Conservation (phyloP, 2,797 vertebrate genomes). For the Hippopotamyrus pictus region DNA sequence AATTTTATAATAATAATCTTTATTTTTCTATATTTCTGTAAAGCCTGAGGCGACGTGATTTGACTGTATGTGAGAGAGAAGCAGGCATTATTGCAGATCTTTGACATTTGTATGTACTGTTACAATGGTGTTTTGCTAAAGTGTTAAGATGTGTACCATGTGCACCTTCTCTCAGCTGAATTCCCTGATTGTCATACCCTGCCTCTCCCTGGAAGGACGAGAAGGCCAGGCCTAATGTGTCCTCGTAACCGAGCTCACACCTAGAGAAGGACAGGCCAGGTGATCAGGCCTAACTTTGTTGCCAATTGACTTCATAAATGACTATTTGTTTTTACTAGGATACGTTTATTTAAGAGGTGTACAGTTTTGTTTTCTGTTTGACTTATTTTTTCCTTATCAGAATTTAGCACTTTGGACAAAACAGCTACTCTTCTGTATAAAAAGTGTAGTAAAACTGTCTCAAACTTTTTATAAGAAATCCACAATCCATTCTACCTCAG, state of each 20-base stretch:
- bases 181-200: background rate
- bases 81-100: background rate
- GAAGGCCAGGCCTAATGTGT: background rate
- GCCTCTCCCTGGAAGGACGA: background rate
- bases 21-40: slow-evolving; percentile 13
- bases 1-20: background rate
- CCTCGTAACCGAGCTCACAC: background rate
- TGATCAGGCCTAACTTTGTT: background rate
- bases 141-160: background rate
- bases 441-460: background rate
- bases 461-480: background rate
- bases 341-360: background rate
- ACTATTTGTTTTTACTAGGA: background rate
- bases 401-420: background rate
- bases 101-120: background rate
- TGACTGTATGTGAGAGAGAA: background rate
- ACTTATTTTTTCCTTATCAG: background rate
- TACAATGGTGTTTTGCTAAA: background rate
- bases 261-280: background rate
- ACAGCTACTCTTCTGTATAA: background rate
- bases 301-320: background rate
- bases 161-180: background rate
- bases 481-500: background rate
- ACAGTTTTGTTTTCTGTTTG: slow-evolving; percentile 11
- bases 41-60: background rate